Conservation (phyloP, 30 jellyfish, hydroid and myxozoan species). For the Aurelia aurita complex sp. Pacific region DNA sequence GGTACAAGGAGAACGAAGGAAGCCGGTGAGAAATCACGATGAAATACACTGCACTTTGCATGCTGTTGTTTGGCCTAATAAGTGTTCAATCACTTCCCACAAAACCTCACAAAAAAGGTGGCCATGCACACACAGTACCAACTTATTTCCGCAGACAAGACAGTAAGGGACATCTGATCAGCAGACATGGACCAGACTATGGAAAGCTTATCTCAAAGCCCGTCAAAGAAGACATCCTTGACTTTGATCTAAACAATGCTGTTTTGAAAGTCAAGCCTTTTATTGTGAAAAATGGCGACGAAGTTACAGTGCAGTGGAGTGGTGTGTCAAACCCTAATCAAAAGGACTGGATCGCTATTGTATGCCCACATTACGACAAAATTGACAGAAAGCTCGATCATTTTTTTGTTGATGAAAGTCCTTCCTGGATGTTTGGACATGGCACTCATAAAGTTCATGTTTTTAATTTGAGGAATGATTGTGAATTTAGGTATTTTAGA, state of each 20-base stretch:
- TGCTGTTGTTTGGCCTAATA: no score
- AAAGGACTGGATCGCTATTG: slow-evolving; percentile 90
- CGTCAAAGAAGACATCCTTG: slow-evolving; percentile 41
- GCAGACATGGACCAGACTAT: slow-evolving; percentile 63
- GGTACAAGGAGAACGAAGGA: no score
- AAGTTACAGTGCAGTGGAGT: slow-evolving; percentile 80
- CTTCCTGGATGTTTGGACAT: slow-evolving; percentile 78
- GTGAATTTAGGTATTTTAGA: slow-evolving; percentile 89
- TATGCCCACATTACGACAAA: slow-evolving; percentile 77
- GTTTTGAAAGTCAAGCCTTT: slow-evolving; percentile 78
- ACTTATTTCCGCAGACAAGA: slow-evolving; percentile 72
- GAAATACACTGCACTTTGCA: no score
- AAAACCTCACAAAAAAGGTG: no score
- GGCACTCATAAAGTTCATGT: slow-evolving; percentile 81
- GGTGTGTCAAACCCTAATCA: slow-evolving; percentile 66
- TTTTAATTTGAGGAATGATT: slow-evolving; percentile 80
- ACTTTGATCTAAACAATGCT: slow-evolving; percentile 38
- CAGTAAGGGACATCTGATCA: slow-evolving; percentile 56
- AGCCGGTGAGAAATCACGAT: no score
- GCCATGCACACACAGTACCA: slow-evolving; percentile 73
- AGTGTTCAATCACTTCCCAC: no score
- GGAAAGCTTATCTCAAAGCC: slow-evolving; percentile 69
- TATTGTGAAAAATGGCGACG: slow-evolving; percentile 84
- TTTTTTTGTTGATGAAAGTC: slow-evolving; percentile 63
- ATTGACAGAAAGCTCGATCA: slow-evolving; percentile 75